Conservation (phyloP, 2,888 invertebrate genomes). For the Xestoiulus laeticollis region DNA sequence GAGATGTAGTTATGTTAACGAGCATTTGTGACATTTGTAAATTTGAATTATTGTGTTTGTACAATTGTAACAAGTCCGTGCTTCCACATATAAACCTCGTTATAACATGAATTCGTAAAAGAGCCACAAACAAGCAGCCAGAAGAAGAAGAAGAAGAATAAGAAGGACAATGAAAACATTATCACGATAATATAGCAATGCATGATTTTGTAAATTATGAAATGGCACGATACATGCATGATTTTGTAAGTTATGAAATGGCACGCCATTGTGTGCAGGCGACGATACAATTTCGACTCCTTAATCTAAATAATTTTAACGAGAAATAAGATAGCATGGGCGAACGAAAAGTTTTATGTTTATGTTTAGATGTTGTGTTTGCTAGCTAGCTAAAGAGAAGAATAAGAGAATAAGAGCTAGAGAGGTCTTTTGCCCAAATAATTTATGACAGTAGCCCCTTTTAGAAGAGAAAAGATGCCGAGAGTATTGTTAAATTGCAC, state of each 20-base stretch:
- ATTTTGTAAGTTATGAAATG: background rate
- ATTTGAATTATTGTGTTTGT: no score
- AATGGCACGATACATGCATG: background rate
- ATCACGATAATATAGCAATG: background rate
- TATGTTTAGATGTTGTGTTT: background rate
- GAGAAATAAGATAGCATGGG: background rate
- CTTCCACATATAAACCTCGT: no score
- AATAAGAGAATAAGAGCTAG: no score
- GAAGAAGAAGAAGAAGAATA: background rate
- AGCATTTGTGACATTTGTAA: no score
- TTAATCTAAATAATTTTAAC: conserved; percentile 26
- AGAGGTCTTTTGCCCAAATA: background rate
- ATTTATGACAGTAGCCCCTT: conserved; percentile 19
- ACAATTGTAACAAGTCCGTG: no score
- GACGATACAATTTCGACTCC: background rate
- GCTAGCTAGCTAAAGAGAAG: no score
- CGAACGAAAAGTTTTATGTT: background rate
- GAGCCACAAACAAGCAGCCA: background rate
- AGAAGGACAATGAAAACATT: background rate
- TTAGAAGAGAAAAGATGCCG: background rate
- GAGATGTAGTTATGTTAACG: no score
- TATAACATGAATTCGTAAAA: no score
- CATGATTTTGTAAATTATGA: background rate
- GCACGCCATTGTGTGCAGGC: background rate
- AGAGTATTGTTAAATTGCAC: background rate